phyloP scores from a whole-genome alignment of 2,888 invertebrate species.

The Ornithoptera priamus region DNA sequence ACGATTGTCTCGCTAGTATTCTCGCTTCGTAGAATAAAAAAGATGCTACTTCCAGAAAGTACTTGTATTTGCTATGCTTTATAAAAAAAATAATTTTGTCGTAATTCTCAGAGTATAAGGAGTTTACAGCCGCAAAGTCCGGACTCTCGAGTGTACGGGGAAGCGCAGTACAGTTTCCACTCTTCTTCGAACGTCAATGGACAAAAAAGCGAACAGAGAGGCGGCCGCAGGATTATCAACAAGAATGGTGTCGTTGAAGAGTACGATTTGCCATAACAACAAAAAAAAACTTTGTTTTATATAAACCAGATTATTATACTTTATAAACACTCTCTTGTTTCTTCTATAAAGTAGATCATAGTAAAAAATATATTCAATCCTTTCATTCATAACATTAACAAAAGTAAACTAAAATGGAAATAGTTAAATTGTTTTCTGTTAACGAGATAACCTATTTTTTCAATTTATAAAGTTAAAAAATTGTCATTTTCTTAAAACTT shows the following conservation, averaged over 20 bases:
- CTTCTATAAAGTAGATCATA: not conserved
- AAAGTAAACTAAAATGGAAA: no score
- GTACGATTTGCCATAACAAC: constrained; percentile 53
- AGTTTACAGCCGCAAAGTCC: constrained; percentile 22
- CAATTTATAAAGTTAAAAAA: no score
- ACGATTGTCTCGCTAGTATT: no score
- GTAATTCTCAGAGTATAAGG: constrained; percentile 17
- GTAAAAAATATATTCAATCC: not conserved
- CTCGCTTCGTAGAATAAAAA: no score
- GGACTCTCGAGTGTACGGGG: constrained; percentile 68
- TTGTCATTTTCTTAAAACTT: no score
- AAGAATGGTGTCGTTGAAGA: constrained; percentile 85
- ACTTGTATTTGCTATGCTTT: not conserved
- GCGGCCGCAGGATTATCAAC: constrained; percentile 84
- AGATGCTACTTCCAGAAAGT: no score
- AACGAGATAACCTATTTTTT: no score
- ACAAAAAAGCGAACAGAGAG: constrained; percentile 77
- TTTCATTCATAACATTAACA: not conserved
- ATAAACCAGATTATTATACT: not conserved
- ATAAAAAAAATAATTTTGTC: not conserved
- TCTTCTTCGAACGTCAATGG: constrained; percentile 81
- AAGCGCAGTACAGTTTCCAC: constrained; percentile 83
- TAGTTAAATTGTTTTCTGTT: no score
- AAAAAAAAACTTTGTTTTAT: not conserved
- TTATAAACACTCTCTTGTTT: not conserved